Evolutionary conservation across 2,113 vertebrate genomes (phyloP).

Genomic region (Albula goreensis): DNA sequence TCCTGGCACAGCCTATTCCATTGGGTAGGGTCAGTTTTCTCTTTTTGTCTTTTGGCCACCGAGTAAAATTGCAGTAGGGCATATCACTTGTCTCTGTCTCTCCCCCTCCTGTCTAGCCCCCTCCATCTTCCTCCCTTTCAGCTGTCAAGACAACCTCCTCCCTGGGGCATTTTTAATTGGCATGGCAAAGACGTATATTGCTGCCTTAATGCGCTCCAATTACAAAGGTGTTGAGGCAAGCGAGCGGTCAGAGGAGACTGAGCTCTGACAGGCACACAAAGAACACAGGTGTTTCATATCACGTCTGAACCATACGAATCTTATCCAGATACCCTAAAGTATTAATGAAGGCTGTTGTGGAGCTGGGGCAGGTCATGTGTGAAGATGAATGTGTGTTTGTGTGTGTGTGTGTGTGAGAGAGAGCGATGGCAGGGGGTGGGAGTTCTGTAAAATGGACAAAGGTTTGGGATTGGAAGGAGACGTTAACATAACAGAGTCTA

Average conservation of each 20-base stretch:
- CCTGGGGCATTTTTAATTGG: neutral
- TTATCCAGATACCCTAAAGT: slow-evolving; percentile 72
- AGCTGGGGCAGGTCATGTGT: slow-evolving; percentile 56
- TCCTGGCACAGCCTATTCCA: slow-evolving; percentile 8
- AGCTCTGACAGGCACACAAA: neutral
- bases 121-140: neutral
- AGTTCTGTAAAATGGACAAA: too few species aligned
- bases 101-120: neutral
- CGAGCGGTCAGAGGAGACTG: neutral
- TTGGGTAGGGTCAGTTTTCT: slow-evolving; percentile 7
- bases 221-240: neutral
- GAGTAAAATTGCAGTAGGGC: neutral
- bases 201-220: neutral
- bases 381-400: slow-evolving; percentile 13
- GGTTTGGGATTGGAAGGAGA: neutral
- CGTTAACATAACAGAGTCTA: neutral
- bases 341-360: slow-evolving; percentile 59
- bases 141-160: neutral
- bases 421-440: neutral
- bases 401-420: neutral
- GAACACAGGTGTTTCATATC: slow-evolving; percentile 45
- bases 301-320: slow-evolving; percentile 55
- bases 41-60: neutral
- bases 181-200: neutral
- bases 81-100: neutral